Percentiles rank a stretch among this genome's conserved stretches.
Conservation (phyloP, 2,113 vertebrate genomes). For the Phyllostomus hastatus region DNA sequence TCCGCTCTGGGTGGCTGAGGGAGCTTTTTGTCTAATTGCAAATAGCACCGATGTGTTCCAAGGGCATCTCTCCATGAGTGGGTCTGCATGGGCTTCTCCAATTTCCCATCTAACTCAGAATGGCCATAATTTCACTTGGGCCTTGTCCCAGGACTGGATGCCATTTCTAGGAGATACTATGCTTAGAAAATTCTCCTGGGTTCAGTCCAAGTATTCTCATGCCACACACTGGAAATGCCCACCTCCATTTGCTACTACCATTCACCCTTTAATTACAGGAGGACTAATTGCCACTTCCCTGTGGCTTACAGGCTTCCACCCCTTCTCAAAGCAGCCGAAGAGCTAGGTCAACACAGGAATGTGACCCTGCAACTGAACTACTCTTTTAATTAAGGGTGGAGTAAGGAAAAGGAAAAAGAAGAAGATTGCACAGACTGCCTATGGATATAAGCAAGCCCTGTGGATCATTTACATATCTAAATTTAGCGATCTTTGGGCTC, state of each 20-base stretch:
- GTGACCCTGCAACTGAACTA: slow-evolving; percentile 30
- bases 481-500: slow-evolving; percentile 23
- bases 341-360: background rate
- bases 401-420: background rate
- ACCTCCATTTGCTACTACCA: slow-evolving; percentile 1
- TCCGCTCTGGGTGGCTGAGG: background rate
- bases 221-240: slow-evolving; percentile 14
- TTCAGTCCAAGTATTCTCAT: background rate
- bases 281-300: slow-evolving; percentile 27
- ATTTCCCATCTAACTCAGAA: slow-evolving; percentile 26
- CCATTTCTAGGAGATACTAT: slow-evolving; percentile 13
- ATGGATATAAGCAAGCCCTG: slow-evolving; percentile 22
- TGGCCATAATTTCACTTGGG: slow-evolving; percentile 30
- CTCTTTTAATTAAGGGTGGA: slow-evolving; percentile 34
- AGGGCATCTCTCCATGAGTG: background rate
- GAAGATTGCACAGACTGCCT: background rate
- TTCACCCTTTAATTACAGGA: slow-evolving; percentile 17
- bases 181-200: background rate
- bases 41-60: background rate
- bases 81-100: background rate
- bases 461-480: slow-evolving; percentile 62
- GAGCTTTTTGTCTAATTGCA: slow-evolving; percentile 5
- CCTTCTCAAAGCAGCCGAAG: background rate
- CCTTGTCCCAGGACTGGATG: background rate
- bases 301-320: background rate